Base-by-base conservation (phyloP, 2,113 vertebrate species). In the Pristiophorus japonicus region DNA sequence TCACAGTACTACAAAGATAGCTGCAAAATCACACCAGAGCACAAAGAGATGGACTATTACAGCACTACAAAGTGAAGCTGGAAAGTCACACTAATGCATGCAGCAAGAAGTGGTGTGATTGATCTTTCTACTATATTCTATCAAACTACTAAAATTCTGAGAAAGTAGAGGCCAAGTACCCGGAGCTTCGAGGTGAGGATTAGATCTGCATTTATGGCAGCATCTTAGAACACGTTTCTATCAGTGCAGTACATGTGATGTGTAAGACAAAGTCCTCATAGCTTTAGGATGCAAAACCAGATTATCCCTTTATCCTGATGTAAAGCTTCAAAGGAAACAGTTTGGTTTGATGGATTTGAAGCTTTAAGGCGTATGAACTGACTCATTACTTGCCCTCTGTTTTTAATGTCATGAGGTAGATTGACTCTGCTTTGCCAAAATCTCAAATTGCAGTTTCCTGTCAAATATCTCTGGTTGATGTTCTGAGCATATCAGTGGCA, bases 241-340 rank as follows among this genome's bases (percentile, higher is more conserved):
- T 63, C 55, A 2, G 34, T 62, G n/a, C 88, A 63, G 63, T 63
- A 22, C 88, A 92, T 92, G n/a, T 63, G 88, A 38, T 65, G 16
- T 92, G 59, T 63, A 38, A 92, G 88, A 63, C 88, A 92, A 92
- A 63, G 62, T 63, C 47, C 47, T 34, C 59, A n/a, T 62, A 38
- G 88, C 34, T 92, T 92, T 20, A 92, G 59, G 88, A 63, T 22
- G 88, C 55, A 92, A 62, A 70, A 51, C 27, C 12, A 47, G 93
- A 94, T 70, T 94, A 70, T 70, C 93, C 93, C 45, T 94, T 94
- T 92, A 63, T 92, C 59, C 55, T 65, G 66, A 5, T 70, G 18
- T 51, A 51, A 73, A 10, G 42, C 14, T 70, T 67, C 65, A 70
- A 94, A 51, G 66, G 66, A 70, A 94, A 4, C 24, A 1, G 42